phyloP scores from a whole-genome alignment of 2,797 vertebrate genomes.

The Macrochelys suwanniensis region DNA sequence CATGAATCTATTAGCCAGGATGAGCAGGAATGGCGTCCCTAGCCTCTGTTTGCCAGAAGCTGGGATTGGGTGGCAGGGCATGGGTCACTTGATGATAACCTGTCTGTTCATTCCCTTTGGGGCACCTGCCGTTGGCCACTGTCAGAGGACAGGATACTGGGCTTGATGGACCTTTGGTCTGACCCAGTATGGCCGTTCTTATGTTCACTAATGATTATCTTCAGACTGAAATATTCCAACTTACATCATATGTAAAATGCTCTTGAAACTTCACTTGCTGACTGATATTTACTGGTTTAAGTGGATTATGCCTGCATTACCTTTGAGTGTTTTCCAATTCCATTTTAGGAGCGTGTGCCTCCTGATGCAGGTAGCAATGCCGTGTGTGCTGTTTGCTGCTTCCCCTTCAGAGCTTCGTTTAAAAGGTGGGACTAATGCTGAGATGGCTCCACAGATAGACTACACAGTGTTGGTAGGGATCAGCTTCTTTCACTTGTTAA shows the following conservation, averaged over 20 bases:
- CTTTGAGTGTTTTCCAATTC: constrained; percentile 4
- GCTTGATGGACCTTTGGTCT: too few species aligned
- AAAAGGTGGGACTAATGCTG: constrained; percentile 96
- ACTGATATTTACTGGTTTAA: neutral
- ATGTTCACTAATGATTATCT: neutral
- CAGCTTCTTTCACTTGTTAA: constrained; percentile 4
- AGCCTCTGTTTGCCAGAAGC: too few species aligned
- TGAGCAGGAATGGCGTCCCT: too few species aligned
- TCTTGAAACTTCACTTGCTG: neutral
- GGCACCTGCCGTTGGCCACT: too few species aligned
- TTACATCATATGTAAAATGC: neutral
- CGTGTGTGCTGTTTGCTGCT: constrained; percentile 91
- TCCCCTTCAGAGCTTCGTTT: constrained; percentile 89
- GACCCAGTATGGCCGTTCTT: too few species aligned
- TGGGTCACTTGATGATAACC: too few species aligned
- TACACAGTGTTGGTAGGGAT: constrained; percentile 90
- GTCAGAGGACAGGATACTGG: too few species aligned
- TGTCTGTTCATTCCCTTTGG: too few species aligned
- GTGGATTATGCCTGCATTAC: rapidly evolving
- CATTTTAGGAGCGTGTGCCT: constrained; percentile 92
- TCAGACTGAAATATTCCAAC: neutral
- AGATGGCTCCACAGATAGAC: constrained; percentile 98
- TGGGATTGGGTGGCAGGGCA: too few species aligned
- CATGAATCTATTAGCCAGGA: too few species aligned
- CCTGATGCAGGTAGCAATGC: constrained; percentile 93